These are phyloP conservation scores for Ophonus ardosiacus DNA, from an alignment of 2,888 invertebrate species.

Conservation along the genomic window DNA sequence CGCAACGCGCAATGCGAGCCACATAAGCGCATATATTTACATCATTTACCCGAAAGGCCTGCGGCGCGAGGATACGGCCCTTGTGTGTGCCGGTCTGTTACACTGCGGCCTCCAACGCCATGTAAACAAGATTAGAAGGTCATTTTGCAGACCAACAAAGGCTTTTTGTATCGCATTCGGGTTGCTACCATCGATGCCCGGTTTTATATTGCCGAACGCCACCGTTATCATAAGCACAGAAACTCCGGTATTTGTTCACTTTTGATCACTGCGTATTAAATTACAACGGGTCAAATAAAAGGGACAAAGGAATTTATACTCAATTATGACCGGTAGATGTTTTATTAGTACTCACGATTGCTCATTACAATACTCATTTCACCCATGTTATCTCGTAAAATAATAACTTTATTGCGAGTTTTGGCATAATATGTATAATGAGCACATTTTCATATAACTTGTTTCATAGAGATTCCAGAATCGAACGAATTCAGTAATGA, in stretches of 20 bases:
- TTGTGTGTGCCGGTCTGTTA: neutral
- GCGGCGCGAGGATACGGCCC: slow-evolving; percentile 13
- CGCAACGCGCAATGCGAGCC: slow-evolving; percentile 20
- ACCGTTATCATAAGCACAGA: slow-evolving; percentile 20
- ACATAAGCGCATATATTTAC: slow-evolving; percentile 55
- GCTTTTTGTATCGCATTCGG: slow-evolving; percentile 1
- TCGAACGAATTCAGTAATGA: neutral
- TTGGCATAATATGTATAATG: no score
- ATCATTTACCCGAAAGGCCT: slow-evolving; percentile 47
- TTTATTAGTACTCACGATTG: neutral
- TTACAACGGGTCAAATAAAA: neutral
- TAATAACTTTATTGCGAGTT: no score
- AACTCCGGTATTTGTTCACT: slow-evolving; percentile 13
- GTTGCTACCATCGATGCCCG: slow-evolving; percentile 19
- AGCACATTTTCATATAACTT: neutral
- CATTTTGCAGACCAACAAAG: slow-evolving; percentile 36
- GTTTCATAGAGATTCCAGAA: neutral
- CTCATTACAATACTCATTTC: neutral
- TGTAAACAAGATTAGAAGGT: slow-evolving; percentile 50
- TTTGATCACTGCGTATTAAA: slow-evolving; percentile 27
- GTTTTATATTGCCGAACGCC: slow-evolving; percentile 22
- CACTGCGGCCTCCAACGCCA: slow-evolving; percentile 10
- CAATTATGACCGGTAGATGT: slow-evolving; percentile 12
- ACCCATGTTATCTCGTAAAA: no score
- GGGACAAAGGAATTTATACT: slow-evolving; percentile 6